A percentile compares a stretch with the other conserved stretches of the same genome.
phyloP scores from a whole-genome alignment of 2,888 invertebrate genomes.

The Carabus problematicus region DNA sequence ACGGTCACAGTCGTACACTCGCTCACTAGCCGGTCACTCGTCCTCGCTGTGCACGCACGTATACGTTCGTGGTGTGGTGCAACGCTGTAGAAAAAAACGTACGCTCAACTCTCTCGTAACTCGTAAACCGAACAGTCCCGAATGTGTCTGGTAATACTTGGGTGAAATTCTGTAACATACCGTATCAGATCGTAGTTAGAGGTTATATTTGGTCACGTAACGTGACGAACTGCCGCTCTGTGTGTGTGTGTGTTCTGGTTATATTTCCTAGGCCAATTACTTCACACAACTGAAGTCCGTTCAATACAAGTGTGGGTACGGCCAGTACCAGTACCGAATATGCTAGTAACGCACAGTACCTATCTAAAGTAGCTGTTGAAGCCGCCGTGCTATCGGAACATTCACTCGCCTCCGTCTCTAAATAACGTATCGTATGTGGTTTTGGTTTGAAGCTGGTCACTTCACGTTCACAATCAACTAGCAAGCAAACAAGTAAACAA shows the following conservation, averaged over 20 bases:
- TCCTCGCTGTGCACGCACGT: constrained; percentile 11
- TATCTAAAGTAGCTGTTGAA: background rate
- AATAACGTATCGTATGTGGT: too few relatives aligned
- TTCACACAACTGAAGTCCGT: too few relatives aligned
- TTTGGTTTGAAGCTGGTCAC: constrained; percentile 4
- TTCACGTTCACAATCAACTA: background rate
- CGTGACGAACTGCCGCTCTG: background rate
- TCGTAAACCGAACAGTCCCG: background rate
- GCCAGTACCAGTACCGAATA: too few relatives aligned
- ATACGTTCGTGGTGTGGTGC: background rate
- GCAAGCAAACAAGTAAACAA: constrained; percentile 14
- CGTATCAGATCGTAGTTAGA: too few relatives aligned
- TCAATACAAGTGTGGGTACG: too few relatives aligned
- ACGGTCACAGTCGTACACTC: constrained; percentile 11
- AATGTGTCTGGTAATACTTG: background rate
- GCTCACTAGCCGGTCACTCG: constrained; percentile 17
- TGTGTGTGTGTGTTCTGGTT: constrained; percentile 12
- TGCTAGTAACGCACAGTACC: too few relatives aligned
- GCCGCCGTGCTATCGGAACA: constrained; percentile 25
- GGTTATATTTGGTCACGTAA: background rate
- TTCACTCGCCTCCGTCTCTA: background rate
- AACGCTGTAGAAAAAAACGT: constrained; percentile 6
- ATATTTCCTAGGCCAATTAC: constrained; percentile 9
- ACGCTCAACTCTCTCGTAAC: background rate
- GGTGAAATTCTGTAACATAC: background rate